Conservation (phyloP, 2,113 vertebrate genomes). For the Perca schrenkii region DNA sequence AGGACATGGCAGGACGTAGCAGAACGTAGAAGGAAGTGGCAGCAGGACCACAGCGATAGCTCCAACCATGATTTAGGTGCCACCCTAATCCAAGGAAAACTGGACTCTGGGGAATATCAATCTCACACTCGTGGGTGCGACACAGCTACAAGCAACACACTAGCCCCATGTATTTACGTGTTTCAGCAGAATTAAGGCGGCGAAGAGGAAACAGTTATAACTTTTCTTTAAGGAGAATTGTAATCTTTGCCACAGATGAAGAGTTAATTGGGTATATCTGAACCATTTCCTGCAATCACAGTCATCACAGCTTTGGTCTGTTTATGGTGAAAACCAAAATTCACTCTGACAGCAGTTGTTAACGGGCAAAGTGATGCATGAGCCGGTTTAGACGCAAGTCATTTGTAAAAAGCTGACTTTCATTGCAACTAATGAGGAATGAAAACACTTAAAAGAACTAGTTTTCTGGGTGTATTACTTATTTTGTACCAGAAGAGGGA, state of each 20-base stretch:
- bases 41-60: too few species aligned
- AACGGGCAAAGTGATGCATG: slow-evolving; percentile 55
- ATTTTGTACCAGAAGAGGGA: slow-evolving; percentile 74
- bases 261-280: background rate
- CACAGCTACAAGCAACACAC: slow-evolving; percentile 37
- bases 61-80: too few species aligned
- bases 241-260: slow-evolving; percentile 15
- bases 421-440: slow-evolving; percentile 70
- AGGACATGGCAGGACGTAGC: too few species aligned
- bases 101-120: background rate
- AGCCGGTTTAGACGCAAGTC: slow-evolving; percentile 44
- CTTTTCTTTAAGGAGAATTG: background rate
- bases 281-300: slow-evolving; percentile 35
- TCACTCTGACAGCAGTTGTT: slow-evolving; percentile 58
- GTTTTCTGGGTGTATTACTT: slow-evolving; percentile 18
- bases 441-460: slow-evolving; percentile 40
- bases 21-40: too few species aligned
- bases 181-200: background rate
- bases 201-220: background rate
- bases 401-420: slow-evolving; percentile 58
- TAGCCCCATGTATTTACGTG: slow-evolving; percentile 33
- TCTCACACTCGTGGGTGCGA: slow-evolving; percentile 47
- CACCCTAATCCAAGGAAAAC: too few species aligned
- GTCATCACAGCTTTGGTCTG: slow-evolving; percentile 39
- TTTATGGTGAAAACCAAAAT: slow-evolving; percentile 27